Base-by-base conservation (phyloP, 2,888 invertebrate genomes). In the Luffia ferchaultella region DNA sequence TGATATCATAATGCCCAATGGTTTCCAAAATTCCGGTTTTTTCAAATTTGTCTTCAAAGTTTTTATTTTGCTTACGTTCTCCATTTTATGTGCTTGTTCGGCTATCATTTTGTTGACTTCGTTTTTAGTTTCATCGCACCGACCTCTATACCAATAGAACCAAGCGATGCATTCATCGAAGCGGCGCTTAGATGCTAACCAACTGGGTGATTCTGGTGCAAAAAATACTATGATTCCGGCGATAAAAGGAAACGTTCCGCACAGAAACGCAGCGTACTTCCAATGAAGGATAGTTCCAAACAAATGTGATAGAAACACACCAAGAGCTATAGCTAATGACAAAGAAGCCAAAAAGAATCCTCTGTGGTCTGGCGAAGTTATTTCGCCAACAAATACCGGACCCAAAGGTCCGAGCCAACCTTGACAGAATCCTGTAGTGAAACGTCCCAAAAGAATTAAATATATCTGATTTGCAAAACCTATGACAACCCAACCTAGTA, bases 201-300 rank as follows among this genome's bases (percentile, higher is more conserved):
- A 92, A 16, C 85, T 82, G 0, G 91, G 91, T 18, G 90, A 87
- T 70, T 92, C 92, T 0, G 88, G 89, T n/a, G 88, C 76, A 18
- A 85, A 84, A 18, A 82, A 73, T 16, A 89, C 68, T 16, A 88
- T 73, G 0, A 87, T 57, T 49, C 85, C 83, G 53, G 85, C 85
- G 1, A 85, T 52, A 2, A 87, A 57, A 0, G 88, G 87, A 41
- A 88, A 75, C n/a, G 73, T 50, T 17, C 84, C 84, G 59, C 86
- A 86, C 0, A 89, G 64, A 7, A 87, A 63, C 0, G 89, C 87
- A 1, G 88, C 84, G 15, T 76, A 65, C 57, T 83, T 79, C 89
- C 90, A 90, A 49, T 85, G 75, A 2, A 88, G 65, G 58, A 86
- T 85, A 1, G 88, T 88, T 0, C 92, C 92, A 43, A 91, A 75